Conservation (phyloP, 1,140 invertebrate genomes). For the Pollicipes pollicipes region DNA sequence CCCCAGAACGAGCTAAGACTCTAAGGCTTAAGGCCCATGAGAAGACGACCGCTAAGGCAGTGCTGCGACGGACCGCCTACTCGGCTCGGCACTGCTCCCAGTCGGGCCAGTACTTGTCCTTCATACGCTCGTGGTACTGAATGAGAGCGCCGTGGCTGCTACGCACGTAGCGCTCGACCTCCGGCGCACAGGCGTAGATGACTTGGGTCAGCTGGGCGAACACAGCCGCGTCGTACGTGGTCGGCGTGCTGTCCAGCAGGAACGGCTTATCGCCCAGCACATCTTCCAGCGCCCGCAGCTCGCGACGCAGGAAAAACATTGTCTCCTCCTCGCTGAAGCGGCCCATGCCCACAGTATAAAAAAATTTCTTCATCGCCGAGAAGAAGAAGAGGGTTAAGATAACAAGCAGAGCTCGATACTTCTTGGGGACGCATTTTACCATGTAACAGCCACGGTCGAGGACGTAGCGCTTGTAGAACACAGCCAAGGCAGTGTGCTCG, state of each 20-base stretch:
- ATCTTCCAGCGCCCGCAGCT: slow-evolving; percentile 10
- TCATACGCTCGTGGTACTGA: no score
- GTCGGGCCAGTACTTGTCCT: no score
- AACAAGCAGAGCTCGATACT: not conserved
- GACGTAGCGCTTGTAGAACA: not conserved
- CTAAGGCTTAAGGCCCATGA: no score
- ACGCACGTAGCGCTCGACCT: no score
- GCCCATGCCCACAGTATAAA: slow-evolving; percentile 11
- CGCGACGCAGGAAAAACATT: slow-evolving; percentile 9
- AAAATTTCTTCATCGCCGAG: not conserved
- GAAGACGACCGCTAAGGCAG: no score
- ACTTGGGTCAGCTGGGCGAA: slow-evolving; percentile 22
- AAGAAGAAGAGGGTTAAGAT: not conserved
- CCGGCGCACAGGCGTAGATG: no score
- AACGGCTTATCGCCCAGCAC: no score
- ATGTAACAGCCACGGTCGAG: not conserved
- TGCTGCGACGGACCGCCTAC: slow-evolving; percentile 21
- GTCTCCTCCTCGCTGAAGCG: slow-evolving; percentile 10
- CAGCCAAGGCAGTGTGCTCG: slow-evolving; percentile 10
- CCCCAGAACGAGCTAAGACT: no score
- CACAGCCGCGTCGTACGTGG: not conserved
- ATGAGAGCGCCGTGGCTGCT: no score
- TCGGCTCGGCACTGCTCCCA: no score
- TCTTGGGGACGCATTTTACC: not conserved
- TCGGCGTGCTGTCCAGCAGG: not conserved